phyloP scores from a whole-genome alignment of 2,888 invertebrate genomes.

The Lochmaea crataegi region DNA sequence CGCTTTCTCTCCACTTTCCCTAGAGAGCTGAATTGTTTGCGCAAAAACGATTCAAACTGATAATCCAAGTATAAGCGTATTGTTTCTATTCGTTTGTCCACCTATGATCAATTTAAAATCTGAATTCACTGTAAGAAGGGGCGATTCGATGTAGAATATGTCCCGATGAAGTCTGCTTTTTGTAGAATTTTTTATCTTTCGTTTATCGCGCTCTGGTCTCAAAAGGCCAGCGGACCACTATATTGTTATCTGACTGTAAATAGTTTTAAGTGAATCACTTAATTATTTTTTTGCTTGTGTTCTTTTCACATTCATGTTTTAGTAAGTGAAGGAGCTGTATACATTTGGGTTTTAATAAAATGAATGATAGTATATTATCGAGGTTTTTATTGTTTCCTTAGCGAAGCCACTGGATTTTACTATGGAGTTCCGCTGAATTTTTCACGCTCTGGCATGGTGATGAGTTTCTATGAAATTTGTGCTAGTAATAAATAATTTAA shows the following conservation, averaged over 20 bases:
- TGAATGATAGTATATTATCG: slow-evolving; percentile 63
- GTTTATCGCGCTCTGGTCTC: slow-evolving; percentile 61
- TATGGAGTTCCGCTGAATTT: neutral
- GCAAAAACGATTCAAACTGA: too few species aligned
- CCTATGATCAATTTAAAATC: slow-evolving; percentile 20
- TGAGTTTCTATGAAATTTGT: too few species aligned
- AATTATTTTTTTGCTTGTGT: slow-evolving; percentile 63
- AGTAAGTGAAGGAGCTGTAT: slow-evolving; percentile 65
- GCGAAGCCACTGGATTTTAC: neutral
- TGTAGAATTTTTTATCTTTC: slow-evolving; percentile 63
- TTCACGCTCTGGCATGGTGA: neutral
- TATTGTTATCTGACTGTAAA: slow-evolving; percentile 67
- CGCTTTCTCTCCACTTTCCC: too few species aligned
- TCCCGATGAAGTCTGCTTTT: slow-evolving; percentile 59
- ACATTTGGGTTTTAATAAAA: slow-evolving; percentile 67
- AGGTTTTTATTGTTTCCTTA: neutral
- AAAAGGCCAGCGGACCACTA: slow-evolving; percentile 63
- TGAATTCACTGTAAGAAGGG: slow-evolving; percentile 31
- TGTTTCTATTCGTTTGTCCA: too few species aligned
- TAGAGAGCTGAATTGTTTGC: too few species aligned
- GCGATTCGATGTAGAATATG: slow-evolving; percentile 39
- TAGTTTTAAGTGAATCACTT: slow-evolving; percentile 66
- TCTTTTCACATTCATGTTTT: slow-evolving; percentile 66
- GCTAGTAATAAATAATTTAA: too few species aligned
- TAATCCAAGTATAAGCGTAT: too few species aligned